Evolutionary conservation across 2,888 invertebrate species (phyloP).

Genomic region (Vanessa cardui): DNA sequence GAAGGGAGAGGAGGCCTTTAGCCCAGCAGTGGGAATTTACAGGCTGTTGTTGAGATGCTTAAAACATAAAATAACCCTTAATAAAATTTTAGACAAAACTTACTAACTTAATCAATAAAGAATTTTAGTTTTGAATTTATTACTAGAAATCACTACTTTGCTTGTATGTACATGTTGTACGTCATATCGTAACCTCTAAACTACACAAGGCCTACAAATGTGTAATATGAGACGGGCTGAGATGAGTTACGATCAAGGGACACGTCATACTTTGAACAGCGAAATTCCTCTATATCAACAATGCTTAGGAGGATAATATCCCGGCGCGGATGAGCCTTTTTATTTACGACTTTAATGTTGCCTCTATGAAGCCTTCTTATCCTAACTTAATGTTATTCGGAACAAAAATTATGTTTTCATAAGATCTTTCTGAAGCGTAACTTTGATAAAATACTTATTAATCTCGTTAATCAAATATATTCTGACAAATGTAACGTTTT

Average conservation of each 20-base stretch:
- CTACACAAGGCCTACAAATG: conserved; percentile 26
- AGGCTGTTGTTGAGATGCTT: too few relatives aligned
- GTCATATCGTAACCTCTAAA: conserved; percentile 17
- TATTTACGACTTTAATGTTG: conserved; percentile 46
- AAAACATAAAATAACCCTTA: too few relatives aligned
- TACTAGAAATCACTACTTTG: too few relatives aligned
- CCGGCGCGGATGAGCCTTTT: conserved; percentile 46
- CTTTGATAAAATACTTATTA: not conserved
- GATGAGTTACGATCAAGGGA: conserved; percentile 66
- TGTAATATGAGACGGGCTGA: conserved; percentile 55
- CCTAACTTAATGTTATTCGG: not conserved
- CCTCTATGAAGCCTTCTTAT: conserved; percentile 26
- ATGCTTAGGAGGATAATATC: conserved; percentile 57
- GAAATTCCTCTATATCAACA: conserved; percentile 65
- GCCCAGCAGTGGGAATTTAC: too few relatives aligned
- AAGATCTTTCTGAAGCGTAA: conserved; percentile 1
- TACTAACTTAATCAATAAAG: too few relatives aligned
- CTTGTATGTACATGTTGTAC: conserved; percentile 5
- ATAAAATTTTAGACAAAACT: too few relatives aligned
- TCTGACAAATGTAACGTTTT: too few relatives aligned
- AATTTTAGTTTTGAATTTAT: too few relatives aligned
- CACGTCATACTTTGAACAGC: conserved; percentile 58
- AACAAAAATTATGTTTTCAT: conserved; percentile 4
- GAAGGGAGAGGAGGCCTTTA: too few relatives aligned
- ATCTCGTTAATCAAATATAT: not conserved